Evolutionary conservation across 92 coral and sea anemone genomes (phyloP).

Genomic region (Epizoanthus scotinus): DNA sequence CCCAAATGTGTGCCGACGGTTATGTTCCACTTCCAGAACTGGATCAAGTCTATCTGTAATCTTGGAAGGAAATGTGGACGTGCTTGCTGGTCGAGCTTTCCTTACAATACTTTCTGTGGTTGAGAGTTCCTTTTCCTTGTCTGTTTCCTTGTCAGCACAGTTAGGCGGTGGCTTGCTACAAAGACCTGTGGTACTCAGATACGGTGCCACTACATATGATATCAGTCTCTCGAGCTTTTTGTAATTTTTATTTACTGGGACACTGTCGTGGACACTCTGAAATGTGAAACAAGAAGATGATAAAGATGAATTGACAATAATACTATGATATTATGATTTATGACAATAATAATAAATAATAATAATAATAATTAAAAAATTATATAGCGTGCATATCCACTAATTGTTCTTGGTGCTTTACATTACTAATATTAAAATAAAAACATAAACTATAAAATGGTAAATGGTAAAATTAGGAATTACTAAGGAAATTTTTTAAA

Average conservation of each 20-base stretch:
- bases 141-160: not conserved
- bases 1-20: constrained; percentile 27
- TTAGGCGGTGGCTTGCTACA: constrained; percentile 46
- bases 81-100: constrained; percentile 57
- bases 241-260: constrained; percentile 71
- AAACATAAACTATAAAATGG: too few species aligned
- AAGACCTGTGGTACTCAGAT: constrained; percentile 82
- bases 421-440: too few species aligned
- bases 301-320: too few species aligned
- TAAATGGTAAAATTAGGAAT: too few species aligned
- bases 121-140: constrained; percentile 14
- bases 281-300: not conserved
- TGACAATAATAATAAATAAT: too few species aligned
- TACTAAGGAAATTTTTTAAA: too few species aligned
- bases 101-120: constrained; percentile 6
- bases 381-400: too few species aligned
- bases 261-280: constrained; percentile 91
- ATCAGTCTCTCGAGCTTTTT: constrained; percentile 80
- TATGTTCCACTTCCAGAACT: constrained; percentile 61
- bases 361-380: too few species aligned
- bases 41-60: constrained; percentile 68
- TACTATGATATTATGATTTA: too few species aligned
- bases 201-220: constrained; percentile 84
- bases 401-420: too few species aligned
- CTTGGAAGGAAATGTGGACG: constrained; percentile 39